Evolutionary conservation across 1,140 invertebrate genomes (phyloP).

Genomic region (Aphaenogaster floridana): DNA sequence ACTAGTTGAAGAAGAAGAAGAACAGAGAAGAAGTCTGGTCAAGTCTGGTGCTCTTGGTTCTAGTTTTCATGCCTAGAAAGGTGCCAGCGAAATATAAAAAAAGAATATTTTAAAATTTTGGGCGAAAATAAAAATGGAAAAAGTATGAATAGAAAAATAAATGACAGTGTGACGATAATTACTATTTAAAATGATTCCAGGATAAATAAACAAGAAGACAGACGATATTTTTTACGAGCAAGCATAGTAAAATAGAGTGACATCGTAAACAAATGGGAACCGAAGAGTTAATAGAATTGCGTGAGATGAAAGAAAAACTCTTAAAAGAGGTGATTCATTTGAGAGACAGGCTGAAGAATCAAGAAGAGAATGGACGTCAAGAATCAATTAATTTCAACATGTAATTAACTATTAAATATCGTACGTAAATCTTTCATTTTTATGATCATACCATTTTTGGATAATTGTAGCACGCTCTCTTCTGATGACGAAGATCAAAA

Average conservation of each 20-base stretch:
- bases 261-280: constrained; percentile 12
- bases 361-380: neutral
- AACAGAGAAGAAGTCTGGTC: no score
- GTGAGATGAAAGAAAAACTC: neutral
- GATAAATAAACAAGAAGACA: no score
- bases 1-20: no score
- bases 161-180: no score
- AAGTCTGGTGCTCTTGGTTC: no score
- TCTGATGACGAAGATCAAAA: neutral
- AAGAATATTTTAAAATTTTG: no score
- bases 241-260: neutral
- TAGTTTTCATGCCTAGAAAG: no score
- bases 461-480: neutral
- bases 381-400: neutral
- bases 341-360: neutral
- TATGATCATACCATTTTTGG: neutral
- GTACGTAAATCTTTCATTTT: neutral
- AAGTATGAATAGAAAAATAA: no score
- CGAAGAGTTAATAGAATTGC: constrained; percentile 11
- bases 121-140: no score
- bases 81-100: no score
- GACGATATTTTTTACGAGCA: no score
- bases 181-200: no score
- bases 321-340: neutral
- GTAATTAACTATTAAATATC: neutral